Evolutionary conservation across 2,113 vertebrate species (phyloP), one percentile per base, ranked within the genome.

Genomic region (Hippocampus mohnikei): DNA sequence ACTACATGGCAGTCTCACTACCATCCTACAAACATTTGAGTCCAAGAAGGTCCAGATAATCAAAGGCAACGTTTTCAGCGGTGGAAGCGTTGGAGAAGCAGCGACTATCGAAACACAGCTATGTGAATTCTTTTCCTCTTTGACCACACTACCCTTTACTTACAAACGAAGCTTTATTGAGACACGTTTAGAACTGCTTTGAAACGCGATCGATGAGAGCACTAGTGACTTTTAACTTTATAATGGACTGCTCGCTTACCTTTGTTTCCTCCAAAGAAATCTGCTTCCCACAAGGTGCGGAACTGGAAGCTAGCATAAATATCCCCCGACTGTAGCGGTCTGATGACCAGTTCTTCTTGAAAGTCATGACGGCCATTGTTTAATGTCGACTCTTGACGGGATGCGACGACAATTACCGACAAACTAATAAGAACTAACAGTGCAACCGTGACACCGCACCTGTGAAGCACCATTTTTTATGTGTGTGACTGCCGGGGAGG

Each of bases 221-320:
- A 15, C 2, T 16, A 2, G 56, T 7, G 20, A 7, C 52, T n/a
- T 53, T 53, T 3, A 65, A 44, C 40, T 13, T 46, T 65, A 21
- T 65, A 23, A 58, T 67, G 72, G 73, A 67, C 44, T 61, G 67
- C 55, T 70, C 72, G 62, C 83, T 82, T 74, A 94, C 94, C 94
- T 90, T 91, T 93, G 69, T 91, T 91, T 71, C 85, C 90, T 64
- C 87, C 83, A 59, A 80, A 79, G 78, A 93, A 90, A 66, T 95
- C 94, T 0, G 91, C 92, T 41, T 97, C 94, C 95, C 95, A 95
- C 15, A 93, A 90, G 23, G 95, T 97, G 58, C 94, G 93, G 88
- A 98, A 98, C 89, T 98, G 96, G 87, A 98, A 98, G 42, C 93
- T 95, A 41, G 95, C 93, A 73, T 96, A 96, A 42, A 98, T 87